Evolutionary conservation across 2,888 invertebrate genomes (phyloP), one percentile per base, ranked within the genome.

Genomic region (Cotesia congregata): DNA sequence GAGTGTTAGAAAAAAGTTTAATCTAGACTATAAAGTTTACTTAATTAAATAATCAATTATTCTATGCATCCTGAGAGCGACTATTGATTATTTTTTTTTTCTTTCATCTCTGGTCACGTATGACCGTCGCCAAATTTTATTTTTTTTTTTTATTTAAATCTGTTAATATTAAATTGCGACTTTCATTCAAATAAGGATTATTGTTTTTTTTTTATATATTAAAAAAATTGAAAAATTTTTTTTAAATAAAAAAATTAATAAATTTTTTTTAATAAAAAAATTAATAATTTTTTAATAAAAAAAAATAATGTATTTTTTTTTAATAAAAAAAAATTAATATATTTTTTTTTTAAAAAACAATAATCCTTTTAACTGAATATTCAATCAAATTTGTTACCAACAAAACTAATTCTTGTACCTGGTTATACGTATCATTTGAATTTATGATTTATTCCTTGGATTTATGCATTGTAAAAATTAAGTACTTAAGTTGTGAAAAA

Each of bases 401-500:
- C 12, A 50, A 50, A 50, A 50, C 9, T 50, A 50, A 50, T 50
- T 50, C 7, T 50, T 12, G 50, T 50, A 50, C 50, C 50, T 50
- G 50, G 50, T 50, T 50, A 50, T 3, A 30, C 30, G 30, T 30
- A 50, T 50, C 12, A 65, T 30, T 12, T 62, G n/a, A 65, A 65
- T 30, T 65, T 65, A 50, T 50, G 50, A 4, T 50, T 50, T 50
- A 50, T 4, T 65, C n/a, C 62, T 62, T 62, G n/a, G 6, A 20
- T 62, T 65, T 17, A 65, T n/a, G n/a, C n/a, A n/a, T 3, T 65
- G 65, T 38, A 30, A 6, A 20, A 9, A 12, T 65, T 12, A 30
- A 65, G 65, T 12, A 65, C 20, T 65, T 65, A 65, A 65, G 65
- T 65, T 65, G 65, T 65, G 38, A 65, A 65, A 30, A 65, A 30